Conservation (phyloP, 2,888 invertebrate genomes). For the Ectemnius continuus region DNA sequence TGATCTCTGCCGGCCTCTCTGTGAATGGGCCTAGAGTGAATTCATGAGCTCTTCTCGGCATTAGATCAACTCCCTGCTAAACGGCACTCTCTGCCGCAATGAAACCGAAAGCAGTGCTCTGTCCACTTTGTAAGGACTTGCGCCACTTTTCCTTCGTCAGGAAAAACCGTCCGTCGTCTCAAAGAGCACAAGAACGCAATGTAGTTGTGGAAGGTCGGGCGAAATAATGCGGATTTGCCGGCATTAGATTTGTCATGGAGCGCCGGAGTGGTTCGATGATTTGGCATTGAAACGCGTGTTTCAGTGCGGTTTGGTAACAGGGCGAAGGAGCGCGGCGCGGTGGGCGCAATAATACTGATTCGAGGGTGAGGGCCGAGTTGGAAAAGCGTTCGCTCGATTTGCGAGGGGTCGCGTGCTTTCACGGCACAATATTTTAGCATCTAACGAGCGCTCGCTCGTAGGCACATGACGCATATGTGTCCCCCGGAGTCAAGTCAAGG, state of each 20-base stretch:
- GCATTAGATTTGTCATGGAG: too few relatives aligned
- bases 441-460: conserved; percentile 26
- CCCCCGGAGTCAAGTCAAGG: conserved; percentile 52
- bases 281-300: too few relatives aligned
- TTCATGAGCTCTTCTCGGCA: conserved; percentile 14
- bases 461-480: conserved; percentile 42
- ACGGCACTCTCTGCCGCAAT: neutral
- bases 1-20: conserved; percentile 14
- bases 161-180: too few relatives aligned
- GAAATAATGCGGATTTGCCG: too few relatives aligned
- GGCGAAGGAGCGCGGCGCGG: too few relatives aligned
- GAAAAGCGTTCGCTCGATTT: conserved; percentile 1
- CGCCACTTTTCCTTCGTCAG: too few relatives aligned
- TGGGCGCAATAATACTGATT: too few relatives aligned
- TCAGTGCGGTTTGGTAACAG: too few relatives aligned
- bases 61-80: neutral
- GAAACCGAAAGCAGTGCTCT: neutral
- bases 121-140: too few relatives aligned
- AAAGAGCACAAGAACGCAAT: too few relatives aligned
- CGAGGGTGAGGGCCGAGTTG: neutral
- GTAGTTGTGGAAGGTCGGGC: too few relatives aligned
- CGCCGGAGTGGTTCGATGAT: too few relatives aligned
- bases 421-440: conserved; percentile 8
- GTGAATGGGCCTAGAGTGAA: neutral
- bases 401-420: neutral